Evolutionary conservation across 2,113 vertebrate species (phyloP).

Genomic region (Rhombomys opimus): DNA sequence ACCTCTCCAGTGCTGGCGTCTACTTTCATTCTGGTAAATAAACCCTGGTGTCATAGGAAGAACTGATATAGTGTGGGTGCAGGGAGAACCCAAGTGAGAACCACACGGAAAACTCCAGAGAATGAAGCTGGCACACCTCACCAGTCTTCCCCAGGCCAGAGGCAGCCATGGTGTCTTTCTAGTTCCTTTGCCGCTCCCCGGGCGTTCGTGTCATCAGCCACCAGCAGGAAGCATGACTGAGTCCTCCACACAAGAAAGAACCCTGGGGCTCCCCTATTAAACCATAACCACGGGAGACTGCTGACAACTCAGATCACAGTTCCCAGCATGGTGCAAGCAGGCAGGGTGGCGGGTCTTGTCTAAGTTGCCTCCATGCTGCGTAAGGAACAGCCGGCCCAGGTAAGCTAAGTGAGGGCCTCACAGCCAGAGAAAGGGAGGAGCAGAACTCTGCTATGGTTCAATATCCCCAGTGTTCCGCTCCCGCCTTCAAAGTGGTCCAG

Average conservation of each 20-base stretch:
- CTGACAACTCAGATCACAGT: not conserved
- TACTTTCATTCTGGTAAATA: not conserved
- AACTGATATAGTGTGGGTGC: not conserved
- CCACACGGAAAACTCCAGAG: not conserved
- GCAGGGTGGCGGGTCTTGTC: rapidly evolving
- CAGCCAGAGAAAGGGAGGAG: not conserved
- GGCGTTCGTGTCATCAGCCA: not conserved
- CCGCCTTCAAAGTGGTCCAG: not conserved
- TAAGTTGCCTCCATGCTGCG: not conserved
- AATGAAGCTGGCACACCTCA: not conserved
- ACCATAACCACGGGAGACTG: not conserved
- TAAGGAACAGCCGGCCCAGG: not conserved
- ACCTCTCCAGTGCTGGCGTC: not conserved
- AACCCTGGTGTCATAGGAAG: not conserved
- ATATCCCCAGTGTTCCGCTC: not conserved
- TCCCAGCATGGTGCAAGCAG: not conserved
- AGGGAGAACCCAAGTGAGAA: not conserved
- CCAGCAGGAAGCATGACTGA: not conserved
- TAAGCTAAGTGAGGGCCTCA: not conserved
- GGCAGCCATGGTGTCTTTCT: not conserved
- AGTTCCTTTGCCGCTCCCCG: not conserved
- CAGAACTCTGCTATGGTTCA: not conserved
- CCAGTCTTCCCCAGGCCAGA: not conserved
- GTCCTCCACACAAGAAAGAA: not conserved
- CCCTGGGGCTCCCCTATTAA: not conserved